Percentiles rank a stretch among this genome's conserved stretches.
phyloP scores from a whole-genome alignment of 2,113 vertebrate species.

The Pavo muticus region DNA sequence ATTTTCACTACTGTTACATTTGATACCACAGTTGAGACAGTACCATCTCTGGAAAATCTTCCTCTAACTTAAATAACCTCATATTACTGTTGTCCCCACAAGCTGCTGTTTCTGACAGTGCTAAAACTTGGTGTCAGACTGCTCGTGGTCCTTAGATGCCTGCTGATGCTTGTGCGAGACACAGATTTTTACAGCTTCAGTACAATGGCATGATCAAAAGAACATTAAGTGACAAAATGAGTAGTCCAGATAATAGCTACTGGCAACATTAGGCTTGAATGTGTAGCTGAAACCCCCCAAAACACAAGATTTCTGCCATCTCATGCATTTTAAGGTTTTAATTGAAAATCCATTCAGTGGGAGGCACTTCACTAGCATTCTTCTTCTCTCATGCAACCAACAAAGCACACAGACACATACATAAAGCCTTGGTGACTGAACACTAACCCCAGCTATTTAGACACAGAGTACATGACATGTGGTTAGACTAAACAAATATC shows the following conservation, averaged over 20 bases:
- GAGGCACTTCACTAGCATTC: neutral
- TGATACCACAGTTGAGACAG: neutral
- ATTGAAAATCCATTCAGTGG: neutral
- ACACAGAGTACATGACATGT: neutral
- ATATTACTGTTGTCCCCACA: neutral
- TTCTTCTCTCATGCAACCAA: neutral
- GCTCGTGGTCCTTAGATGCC: neutral
- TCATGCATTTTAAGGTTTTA: neutral
- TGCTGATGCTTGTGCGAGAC: neutral
- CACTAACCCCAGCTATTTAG: neutral
- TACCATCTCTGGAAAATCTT: neutral
- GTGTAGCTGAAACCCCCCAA: neutral
- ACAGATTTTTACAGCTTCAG: neutral
- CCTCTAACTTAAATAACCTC: neutral
- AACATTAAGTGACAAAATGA: conserved; percentile 30
- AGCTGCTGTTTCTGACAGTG: neutral
- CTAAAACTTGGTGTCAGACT: neutral
- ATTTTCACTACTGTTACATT: neutral
- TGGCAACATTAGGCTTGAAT: neutral
- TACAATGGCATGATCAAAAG: neutral
- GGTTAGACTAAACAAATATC: neutral
- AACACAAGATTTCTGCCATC: neutral
- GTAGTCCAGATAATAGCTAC: neutral
- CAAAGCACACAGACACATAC: neutral
- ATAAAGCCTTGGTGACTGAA: neutral